Conservation (phyloP, 2,888 invertebrate species). For the Eugnorisma glareosa region DNA sequence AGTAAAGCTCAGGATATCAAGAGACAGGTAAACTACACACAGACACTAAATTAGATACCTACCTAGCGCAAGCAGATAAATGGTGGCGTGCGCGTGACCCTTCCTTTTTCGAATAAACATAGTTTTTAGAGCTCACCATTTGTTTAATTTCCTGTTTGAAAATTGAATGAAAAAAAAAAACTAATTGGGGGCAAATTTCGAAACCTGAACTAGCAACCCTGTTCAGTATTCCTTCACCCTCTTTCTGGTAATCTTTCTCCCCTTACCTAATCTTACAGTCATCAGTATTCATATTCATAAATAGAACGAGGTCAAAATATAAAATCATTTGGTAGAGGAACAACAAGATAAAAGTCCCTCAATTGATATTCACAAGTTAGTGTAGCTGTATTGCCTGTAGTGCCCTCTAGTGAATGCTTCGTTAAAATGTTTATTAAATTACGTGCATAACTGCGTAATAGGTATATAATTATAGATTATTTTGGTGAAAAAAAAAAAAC, state of each 20-base stretch:
- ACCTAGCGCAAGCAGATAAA: background rate
- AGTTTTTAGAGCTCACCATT: too few relatives aligned
- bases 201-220: background rate
- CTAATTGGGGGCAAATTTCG: background rate
- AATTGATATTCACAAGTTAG: constrained; percentile 11
- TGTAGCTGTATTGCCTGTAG: too few relatives aligned
- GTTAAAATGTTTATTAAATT: too few relatives aligned
- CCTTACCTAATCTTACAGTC: background rate
- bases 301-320: background rate
- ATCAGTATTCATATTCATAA: background rate
- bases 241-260: background rate
- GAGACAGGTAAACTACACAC: background rate
- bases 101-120: background rate
- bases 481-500: background rate
- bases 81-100: background rate
- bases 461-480: too few relatives aligned
- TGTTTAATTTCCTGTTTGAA: too few relatives aligned
- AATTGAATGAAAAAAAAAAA: too few relatives aligned
- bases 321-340: background rate
- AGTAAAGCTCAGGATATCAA: background rate
- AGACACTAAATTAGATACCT: too few relatives aligned
- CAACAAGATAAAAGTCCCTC: background rate
- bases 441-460: too few relatives aligned
- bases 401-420: background rate
- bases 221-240: background rate